Conservation (phyloP, 1,140 invertebrate genomes). For the Pararge aegeria region DNA sequence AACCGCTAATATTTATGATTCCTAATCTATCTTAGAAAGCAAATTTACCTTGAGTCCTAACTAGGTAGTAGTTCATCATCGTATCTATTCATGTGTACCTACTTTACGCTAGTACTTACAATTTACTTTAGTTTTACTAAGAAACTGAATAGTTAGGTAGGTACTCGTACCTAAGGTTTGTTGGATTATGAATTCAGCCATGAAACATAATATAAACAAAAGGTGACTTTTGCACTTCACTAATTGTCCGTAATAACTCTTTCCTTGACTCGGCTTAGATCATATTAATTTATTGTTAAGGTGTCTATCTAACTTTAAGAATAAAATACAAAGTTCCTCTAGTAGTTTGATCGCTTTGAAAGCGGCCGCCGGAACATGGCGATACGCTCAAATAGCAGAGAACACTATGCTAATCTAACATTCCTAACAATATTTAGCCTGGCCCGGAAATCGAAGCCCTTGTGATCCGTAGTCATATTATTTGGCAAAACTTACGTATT, state of each 20-base stretch:
- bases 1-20: slow-evolving; percentile 33
- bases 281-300: neutral
- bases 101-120: too few species aligned
- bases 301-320: neutral
- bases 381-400: too few species aligned
- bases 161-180: neutral
- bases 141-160: too few species aligned
- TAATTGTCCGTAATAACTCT: slow-evolving; percentile 5
- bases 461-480: too few species aligned
- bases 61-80: neutral
- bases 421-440: too few species aligned
- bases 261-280: slow-evolving; percentile 5
- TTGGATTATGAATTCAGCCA: neutral
- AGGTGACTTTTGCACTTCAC: slow-evolving; percentile 5
- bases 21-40: slow-evolving; percentile 40
- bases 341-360: too few species aligned
- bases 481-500: too few species aligned
- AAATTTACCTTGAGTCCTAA: slow-evolving; percentile 29
- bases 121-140: neutral
- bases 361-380: too few species aligned
- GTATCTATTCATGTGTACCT: too few species aligned
- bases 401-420: too few species aligned
- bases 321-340: too few species aligned
- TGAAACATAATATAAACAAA: neutral
- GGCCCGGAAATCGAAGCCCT: too few species aligned